Base-by-base conservation (phyloP, 2,888 invertebrate genomes). In the Agonopterix alstromeriana region DNA sequence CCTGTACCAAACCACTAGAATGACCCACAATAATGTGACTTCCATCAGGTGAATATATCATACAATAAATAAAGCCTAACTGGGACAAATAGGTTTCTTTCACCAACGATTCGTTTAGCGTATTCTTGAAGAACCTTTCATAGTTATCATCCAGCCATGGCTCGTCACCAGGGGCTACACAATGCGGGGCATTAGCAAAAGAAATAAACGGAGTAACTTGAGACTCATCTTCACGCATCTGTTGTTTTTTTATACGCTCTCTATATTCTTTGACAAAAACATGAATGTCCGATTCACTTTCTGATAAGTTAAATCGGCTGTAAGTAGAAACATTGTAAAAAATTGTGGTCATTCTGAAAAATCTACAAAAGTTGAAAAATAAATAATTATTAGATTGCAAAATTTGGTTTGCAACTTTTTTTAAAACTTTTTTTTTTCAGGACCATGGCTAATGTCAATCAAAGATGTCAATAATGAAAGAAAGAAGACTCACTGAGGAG, bases 1-100 rank as follows among this genome's bases (percentile, higher is more conserved):
- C 91, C 84, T 91, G 90, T 58, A 91, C 83, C 46, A 82, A 62
- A n/a, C 91, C 91, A 42, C 82, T 73, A 10, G 90, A 88, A 63
- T 88, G 89, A 5, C 87, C 83, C n/a, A 82, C 73, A 11, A 88
- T 76, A 47, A 91, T 54, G 41, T 58, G 51, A n/a, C 76, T 67
- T 3, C 90, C 90, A 48, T 80, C 73, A 0, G 79, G 72, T 10
- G 85, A 73, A 60, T 79, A 91, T 40, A 73, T 61, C 58, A 89
- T 75, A 45, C 70, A 73, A 11, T 54, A 61, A 42, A 88, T 77
- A 51, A 60, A 79, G 0, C 88, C 89, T 45, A 61, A 68, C 51
- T 76, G 70, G 0, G 69, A 63, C 43, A 79, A 65, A 65, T 65
- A 87, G 56, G 68, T 58, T 9, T 68, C 50, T 38, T 63, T 57